Evolutionary conservation across 1,140 invertebrate genomes (phyloP), one percentile per base, ranked within the genome.

Genomic region (Leptinotarsa lineolata): DNA sequence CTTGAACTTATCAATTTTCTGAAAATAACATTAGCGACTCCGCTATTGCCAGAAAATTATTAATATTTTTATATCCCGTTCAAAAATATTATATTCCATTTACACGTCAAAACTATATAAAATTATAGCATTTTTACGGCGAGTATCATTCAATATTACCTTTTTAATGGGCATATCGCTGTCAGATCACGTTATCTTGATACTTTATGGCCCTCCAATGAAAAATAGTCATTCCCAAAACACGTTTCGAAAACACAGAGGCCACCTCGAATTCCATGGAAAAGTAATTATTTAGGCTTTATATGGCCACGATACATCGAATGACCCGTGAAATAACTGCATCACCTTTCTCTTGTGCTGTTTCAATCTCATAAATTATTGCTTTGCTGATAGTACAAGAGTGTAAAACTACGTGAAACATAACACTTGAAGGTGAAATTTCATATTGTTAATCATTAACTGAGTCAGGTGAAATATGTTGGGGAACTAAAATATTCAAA

Each of bases 211-310:
- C 48, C 4, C 48, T 54, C 15, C 16, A 54, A 54, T 54, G n/a
- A 54, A 54, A 16, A 16, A 54, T 16, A 54, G 13, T 54, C 12
- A 54, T 54, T 54, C n/a, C 15, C n/a, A 54, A 54, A 54, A 54
- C 48, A 54, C n/a, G 48, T 54, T 54, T 54, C 6, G 16, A 18
- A 54, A 16, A 54, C 48, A 8, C 15, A 54, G 48, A 18, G 48
- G 48, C 48, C 48, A 54, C 48, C 48, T 54, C 48, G 48, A 54
- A 54, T 54, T 54, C 48, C 48, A 54, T 54, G 48, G 48, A 54
- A 54, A 54, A 54, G 48, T 18, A 54, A 54, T 54, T 54, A 54
- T 54, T 54, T 18, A 54, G 48, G 48, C 48, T 54, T 54, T 54
- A 54, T 54, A 54, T 39, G n/a, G 48, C 48, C 48, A 54, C n/a